Conservation (phyloP, 2,113 vertebrate genomes). For the Urocynchramus pylzowi region DNA sequence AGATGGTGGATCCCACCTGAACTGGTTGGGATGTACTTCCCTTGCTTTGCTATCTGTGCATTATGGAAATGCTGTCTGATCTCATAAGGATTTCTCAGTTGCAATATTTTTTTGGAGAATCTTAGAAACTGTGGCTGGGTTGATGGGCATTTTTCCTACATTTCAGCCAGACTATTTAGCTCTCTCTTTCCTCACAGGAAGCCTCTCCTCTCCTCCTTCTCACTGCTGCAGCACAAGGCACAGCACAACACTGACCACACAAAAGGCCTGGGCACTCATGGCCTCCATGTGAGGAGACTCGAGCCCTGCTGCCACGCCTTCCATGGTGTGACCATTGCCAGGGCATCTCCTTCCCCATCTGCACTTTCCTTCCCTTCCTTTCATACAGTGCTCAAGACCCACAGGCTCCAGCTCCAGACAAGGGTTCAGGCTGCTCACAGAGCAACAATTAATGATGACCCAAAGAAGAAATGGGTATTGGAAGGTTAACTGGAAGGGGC, state of each 20-base stretch:
- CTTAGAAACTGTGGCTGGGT: not conserved
- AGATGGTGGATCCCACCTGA: not conserved
- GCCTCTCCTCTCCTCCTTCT: not conserved
- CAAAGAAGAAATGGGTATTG: not conserved
- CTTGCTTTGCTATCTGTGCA: not conserved
- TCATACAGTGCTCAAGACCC: not conserved
- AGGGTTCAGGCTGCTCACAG: not conserved
- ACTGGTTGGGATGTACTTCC: rapidly evolving
- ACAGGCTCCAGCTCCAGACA: not conserved
- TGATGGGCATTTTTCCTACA: not conserved
- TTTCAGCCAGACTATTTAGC: not conserved
- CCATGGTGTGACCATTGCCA: not conserved
- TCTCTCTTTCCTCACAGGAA: not conserved
- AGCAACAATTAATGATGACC: not conserved
- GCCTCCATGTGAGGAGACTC: not conserved
- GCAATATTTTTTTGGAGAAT: not conserved
- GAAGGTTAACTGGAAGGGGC: not conserved
- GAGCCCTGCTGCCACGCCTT: not conserved
- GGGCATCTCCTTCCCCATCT: not conserved
- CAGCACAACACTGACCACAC: not conserved
- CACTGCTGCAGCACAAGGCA: not conserved
- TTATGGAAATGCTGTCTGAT: not conserved
- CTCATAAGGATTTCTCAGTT: not conserved
- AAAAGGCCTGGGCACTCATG: not conserved
- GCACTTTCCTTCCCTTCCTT: not conserved